Base-by-base conservation (phyloP, 2,888 invertebrate genomes). In the Machimus atricapillus region DNA sequence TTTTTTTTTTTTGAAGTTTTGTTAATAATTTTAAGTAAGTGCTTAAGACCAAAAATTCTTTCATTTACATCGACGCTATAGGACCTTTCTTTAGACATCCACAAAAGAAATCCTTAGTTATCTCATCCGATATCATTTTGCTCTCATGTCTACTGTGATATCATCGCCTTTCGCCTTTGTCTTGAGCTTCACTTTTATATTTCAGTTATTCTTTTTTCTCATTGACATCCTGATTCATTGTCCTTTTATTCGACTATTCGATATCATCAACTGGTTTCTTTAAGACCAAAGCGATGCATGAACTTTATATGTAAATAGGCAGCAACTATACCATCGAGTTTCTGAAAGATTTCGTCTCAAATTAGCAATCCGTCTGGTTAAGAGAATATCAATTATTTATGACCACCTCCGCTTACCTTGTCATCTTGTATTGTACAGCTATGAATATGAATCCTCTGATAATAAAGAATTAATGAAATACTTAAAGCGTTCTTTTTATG, bases 21-120 rank as follows among this genome's bases (percentile, higher is more conserved):
- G 58, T 83, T 83, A 40, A 66, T 83, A 40, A 27, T 73, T 83
- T 83, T 83, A 73, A 66, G 83, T 83, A 83, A 40, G 83, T 83
- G 83, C 83, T 83, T 83, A 83, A 83, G 56, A 85, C 85, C 76
- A 85, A 85, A 85, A 85, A 76, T 46, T 43, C 73, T 74, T 85
- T 85, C 43, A 43, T 85, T 85, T 85, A 74, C 85, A 73, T 46
- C 73, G 23, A 66, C 37, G 37, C 66, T 37, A n/a, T n/a, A 27
- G 31, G 23, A 46, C 76, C 9, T 40, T 2, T 46, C 27, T 31
- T 14, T 43, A 34, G 0, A 37, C 8, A 16, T 58, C 56, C n/a
- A 31, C 16, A 56, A 12, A 14, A 34, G 58, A 34, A 56, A 37
- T 58, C 31, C 58, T 82, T 58, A 31, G 34, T 40, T 37, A 40